Conservation (phyloP, 1,140 invertebrate genomes). For the Leptinotarsa lineolata region DNA sequence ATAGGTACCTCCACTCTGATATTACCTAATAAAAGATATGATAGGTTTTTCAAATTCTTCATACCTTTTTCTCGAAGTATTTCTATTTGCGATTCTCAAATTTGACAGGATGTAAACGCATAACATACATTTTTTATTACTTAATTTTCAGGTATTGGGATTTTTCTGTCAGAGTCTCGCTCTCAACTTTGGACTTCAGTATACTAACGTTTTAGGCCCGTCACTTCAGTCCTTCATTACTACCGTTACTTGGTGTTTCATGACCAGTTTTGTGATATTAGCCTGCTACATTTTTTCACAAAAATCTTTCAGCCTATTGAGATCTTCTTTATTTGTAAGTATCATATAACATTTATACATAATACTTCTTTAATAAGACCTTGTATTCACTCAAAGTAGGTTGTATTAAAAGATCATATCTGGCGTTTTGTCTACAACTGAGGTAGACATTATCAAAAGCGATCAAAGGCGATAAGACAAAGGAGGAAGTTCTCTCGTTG, state of each 20-base stretch:
- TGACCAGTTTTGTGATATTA: conserved; percentile 72
- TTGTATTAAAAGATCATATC: too few species aligned
- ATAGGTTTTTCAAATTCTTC: too few species aligned
- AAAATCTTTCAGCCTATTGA: conserved; percentile 72
- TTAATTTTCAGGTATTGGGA: conserved; percentile 66
- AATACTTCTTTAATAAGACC: conserved; percentile 4
- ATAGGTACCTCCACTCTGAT: too few species aligned
- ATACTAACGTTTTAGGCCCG: conserved; percentile 68
- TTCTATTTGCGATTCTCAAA: too few species aligned
- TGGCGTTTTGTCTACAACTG: too few species aligned
- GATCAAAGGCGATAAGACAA: too few species aligned
- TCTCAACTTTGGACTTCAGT: conserved; percentile 72
- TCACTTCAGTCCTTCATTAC: conserved; percentile 78
- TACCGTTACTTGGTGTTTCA: conserved; percentile 73
- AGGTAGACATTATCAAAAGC: too few species aligned
- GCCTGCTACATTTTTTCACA: conserved; percentile 76
- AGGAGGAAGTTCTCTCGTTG: too few species aligned
- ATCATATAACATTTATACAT: conserved; percentile 24
- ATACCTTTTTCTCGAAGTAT: too few species aligned
- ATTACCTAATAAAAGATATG: too few species aligned
- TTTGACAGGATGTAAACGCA: too few species aligned
- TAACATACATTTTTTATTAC: conserved; percentile 23
- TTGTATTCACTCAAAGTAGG: neutral
- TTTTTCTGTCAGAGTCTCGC: conserved; percentile 76
- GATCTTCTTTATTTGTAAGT: conserved; percentile 80